Percentiles rank a stretch among this genome's conserved stretches.
Evolutionary conservation across 2,888 invertebrate species (phyloP).

Genomic region (Drosophila dives): DNA sequence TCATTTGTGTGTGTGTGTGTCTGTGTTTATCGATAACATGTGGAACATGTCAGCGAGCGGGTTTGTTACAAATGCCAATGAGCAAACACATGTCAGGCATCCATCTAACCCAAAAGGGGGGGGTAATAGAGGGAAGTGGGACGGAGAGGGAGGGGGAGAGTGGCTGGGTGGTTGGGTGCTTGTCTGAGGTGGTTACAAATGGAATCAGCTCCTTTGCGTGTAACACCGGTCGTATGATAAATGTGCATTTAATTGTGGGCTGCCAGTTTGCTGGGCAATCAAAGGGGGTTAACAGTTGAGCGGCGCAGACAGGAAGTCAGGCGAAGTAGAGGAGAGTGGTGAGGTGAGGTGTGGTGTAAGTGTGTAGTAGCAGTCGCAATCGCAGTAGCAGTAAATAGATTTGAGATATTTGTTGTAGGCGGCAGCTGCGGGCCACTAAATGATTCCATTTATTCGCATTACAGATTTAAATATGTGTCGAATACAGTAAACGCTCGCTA

Average conservation of each 20-base stretch:
- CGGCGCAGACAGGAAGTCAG: not conserved
- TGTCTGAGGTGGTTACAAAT: not conserved
- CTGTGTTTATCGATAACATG: slow-evolving; percentile 47
- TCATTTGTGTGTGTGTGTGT: slow-evolving; percentile 16
- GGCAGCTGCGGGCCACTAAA: slow-evolving; percentile 60
- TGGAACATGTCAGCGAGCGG: slow-evolving; percentile 45
- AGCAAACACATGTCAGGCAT: slow-evolving; percentile 64
- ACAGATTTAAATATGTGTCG: slow-evolving; percentile 35
- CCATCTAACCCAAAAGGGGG: not conserved
- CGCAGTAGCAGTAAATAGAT: not conserved
- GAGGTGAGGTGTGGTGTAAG: not conserved
- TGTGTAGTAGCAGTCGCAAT: not conserved
- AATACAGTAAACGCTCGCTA: not conserved
- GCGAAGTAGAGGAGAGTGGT: not conserved
- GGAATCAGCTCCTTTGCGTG: slow-evolving; percentile 48
- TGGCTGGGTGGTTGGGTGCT: not conserved
- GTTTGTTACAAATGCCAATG: slow-evolving; percentile 55
- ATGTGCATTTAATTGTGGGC: slow-evolving; percentile 73
- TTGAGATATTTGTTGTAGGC: slow-evolving; percentile 31
- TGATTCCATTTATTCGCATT: slow-evolving; percentile 66
- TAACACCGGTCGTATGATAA: slow-evolving; percentile 63
- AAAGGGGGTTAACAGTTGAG: not conserved
- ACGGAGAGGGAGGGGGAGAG: not conserved
- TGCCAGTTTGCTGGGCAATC: slow-evolving; percentile 29
- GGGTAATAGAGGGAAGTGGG: not conserved